These are phyloP conservation scores for Mastacembelus armatus DNA, from an alignment of 2,797 vertebrate species.

Conservation along the genomic window DNA sequence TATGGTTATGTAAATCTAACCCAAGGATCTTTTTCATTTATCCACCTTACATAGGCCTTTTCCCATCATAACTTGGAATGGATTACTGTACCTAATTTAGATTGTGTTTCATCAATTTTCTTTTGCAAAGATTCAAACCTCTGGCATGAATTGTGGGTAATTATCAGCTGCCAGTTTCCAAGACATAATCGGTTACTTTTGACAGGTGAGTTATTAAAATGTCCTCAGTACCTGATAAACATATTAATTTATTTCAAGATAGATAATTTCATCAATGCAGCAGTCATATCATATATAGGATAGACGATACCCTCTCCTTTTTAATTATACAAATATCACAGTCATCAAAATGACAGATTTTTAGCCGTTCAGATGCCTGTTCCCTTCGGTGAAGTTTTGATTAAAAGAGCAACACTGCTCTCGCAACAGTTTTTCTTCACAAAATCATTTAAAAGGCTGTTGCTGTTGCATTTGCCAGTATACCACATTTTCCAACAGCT, in stretches of 20 bases:
- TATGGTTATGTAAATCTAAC: slow-evolving; percentile 79
- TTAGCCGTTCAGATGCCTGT: slow-evolving; percentile 65
- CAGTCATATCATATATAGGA: slow-evolving; percentile 76
- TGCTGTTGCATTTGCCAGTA: slow-evolving; percentile 29
- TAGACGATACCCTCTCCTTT: slow-evolving; percentile 78
- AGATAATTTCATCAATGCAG: slow-evolving; percentile 83
- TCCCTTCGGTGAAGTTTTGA: slow-evolving; percentile 70
- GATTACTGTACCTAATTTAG: slow-evolving; percentile 82
- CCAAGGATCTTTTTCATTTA: slow-evolving; percentile 75
- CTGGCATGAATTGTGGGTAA: slow-evolving; percentile 76
- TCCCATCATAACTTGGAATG: slow-evolving; percentile 76
- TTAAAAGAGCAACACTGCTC: slow-evolving; percentile 66
- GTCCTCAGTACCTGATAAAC: slow-evolving; percentile 84
- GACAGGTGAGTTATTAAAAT: slow-evolving; percentile 87
- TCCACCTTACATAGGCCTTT: slow-evolving; percentile 71
- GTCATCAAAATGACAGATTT: slow-evolving; percentile 79
- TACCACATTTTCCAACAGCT: slow-evolving; percentile 31
- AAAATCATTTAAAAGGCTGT: slow-evolving; percentile 19
- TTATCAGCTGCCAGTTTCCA: slow-evolving; percentile 81
- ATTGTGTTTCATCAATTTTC: slow-evolving; percentile 79
- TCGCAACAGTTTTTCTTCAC: slow-evolving; percentile 36
- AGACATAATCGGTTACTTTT: slow-evolving; percentile 80
- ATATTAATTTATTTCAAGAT: slow-evolving; percentile 86
- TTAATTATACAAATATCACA: slow-evolving; percentile 82
- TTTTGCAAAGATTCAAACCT: slow-evolving; percentile 71